phyloP scores from a whole-genome alignment of 2,888 invertebrate species.

The Polietes domitor region DNA sequence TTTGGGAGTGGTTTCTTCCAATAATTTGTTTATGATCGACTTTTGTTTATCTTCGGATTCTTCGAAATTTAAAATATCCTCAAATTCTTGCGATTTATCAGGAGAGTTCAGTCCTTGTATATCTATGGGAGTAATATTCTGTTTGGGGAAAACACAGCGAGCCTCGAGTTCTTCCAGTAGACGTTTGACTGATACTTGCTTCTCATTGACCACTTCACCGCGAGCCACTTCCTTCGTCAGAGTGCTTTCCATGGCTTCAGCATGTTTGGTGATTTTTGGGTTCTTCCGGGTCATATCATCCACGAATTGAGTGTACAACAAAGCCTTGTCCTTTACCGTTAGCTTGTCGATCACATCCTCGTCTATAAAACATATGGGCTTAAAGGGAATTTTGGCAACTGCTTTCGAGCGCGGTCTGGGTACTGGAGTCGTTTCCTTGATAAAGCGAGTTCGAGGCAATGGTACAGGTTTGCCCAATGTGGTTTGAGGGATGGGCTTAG shows the following conservation, averaged over 20 bases:
- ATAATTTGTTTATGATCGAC: slow-evolving; percentile 71
- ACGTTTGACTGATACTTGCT: too few species aligned
- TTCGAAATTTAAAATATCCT: too few species aligned
- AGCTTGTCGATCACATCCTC: slow-evolving; percentile 74
- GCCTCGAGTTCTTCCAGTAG: too few species aligned
- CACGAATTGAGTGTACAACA: slow-evolving; percentile 75
- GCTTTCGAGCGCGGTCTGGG: slow-evolving; percentile 57
- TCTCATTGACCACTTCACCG: too few species aligned
- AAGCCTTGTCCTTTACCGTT: slow-evolving; percentile 78
- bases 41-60: slow-evolving; percentile 67
- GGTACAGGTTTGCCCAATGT: background rate
- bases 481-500: slow-evolving; percentile 1
- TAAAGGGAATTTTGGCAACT: background rate
- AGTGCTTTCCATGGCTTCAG: too few species aligned
- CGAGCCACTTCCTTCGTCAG: too few species aligned
- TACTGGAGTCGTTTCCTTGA: slow-evolving; percentile 50
- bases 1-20: slow-evolving; percentile 76
- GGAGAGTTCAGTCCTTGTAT: too few species aligned
- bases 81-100: too few species aligned
- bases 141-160: too few species aligned
- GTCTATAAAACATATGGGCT: slow-evolving; percentile 71
- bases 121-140: too few species aligned
- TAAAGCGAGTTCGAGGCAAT: background rate
- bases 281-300: slow-evolving; percentile 74
- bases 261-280: too few species aligned